Evolutionary conservation across 2,888 invertebrate genomes (phyloP).

Genomic region (Campoletis raptor): DNA sequence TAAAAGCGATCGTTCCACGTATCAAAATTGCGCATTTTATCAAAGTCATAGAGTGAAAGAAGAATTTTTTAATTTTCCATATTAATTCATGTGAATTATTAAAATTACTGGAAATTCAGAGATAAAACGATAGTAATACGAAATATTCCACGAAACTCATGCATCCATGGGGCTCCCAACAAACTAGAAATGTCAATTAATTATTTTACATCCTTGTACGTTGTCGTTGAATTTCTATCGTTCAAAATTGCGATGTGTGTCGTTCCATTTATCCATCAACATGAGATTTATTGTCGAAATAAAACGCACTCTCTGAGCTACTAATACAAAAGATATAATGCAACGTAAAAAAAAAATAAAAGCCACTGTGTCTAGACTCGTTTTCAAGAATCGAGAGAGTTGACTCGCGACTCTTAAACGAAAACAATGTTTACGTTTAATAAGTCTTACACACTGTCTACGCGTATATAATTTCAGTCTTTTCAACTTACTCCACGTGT

Average conservation of each 20-base stretch:
- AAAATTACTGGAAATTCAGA: not conserved
- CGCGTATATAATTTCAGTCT: conserved; percentile 34
- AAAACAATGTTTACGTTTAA: conserved; percentile 50
- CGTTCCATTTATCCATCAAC: not conserved
- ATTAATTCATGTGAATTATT: not conserved
- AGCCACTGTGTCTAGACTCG: not conserved
- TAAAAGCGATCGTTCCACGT: not conserved
- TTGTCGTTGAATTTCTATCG: not conserved
- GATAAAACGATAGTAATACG: not conserved
- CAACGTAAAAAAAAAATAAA: not conserved
- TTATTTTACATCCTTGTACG: not conserved
- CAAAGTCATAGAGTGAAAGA: not conserved
- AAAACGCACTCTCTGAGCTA: not conserved
- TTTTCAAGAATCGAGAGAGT: conserved; percentile 33
- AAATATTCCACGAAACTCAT: not conserved
- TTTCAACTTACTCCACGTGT: conserved; percentile 41
- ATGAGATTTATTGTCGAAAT: conserved; percentile 3
- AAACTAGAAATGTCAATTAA: not conserved
- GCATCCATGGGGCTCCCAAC: not conserved
- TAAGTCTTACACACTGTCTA: conserved; percentile 46
- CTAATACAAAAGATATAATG: not conserved
- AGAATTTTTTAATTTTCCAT: not conserved
- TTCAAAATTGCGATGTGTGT: not conserved
- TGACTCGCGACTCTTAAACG: conserved; percentile 44
- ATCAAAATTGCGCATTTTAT: not conserved